A percentile compares a stretch with the other conserved stretches of the same genome.
Evolutionary conservation across 2,113 vertebrate genomes (phyloP).

Genomic region (Misgurnus mizolepis): DNA sequence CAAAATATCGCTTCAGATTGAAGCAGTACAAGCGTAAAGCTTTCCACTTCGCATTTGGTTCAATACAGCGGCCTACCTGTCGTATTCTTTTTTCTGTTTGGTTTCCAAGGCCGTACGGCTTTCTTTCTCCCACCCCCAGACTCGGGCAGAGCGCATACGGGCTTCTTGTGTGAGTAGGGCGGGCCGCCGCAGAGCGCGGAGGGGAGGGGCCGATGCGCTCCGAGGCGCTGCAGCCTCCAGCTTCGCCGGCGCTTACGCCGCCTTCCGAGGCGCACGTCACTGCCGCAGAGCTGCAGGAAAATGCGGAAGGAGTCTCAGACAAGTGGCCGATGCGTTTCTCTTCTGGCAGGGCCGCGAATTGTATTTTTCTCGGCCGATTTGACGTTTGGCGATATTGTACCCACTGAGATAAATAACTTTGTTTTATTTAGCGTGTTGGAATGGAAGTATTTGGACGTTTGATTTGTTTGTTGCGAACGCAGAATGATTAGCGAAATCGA

Average conservation of each 20-base stretch:
- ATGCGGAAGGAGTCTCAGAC: slow-evolving; percentile 84
- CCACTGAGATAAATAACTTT: neutral
- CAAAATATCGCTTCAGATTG: neutral
- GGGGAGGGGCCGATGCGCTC: slow-evolving; percentile 85
- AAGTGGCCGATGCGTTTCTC: slow-evolving; percentile 51
- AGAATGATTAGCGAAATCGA: slow-evolving; percentile 6
- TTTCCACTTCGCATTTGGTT: neutral
- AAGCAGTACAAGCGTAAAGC: neutral
- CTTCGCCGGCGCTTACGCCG: slow-evolving; percentile 86
- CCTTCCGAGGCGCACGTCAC: slow-evolving; percentile 92
- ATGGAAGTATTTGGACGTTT: neutral
- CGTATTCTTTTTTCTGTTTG: slow-evolving; percentile 1
- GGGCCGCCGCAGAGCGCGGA: slow-evolving; percentile 83
- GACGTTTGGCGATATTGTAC: neutral
- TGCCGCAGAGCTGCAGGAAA: slow-evolving; percentile 89
- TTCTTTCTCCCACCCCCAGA: slow-evolving; percentile 72
- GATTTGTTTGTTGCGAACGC: neutral
- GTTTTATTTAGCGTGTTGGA: neutral
- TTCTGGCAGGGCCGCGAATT: slow-evolving; percentile 23
- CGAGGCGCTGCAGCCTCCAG: slow-evolving; percentile 74
- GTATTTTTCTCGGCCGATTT: neutral
- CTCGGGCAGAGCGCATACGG: slow-evolving; percentile 81
- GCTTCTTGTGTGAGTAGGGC: slow-evolving; percentile 84
- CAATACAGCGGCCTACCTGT: slow-evolving; percentile 21
- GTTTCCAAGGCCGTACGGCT: slow-evolving; percentile 62